These are phyloP conservation scores for Moxostoma hubbsi DNA, from an alignment of 2,797 vertebrate species.

Conservation along the genomic window DNA sequence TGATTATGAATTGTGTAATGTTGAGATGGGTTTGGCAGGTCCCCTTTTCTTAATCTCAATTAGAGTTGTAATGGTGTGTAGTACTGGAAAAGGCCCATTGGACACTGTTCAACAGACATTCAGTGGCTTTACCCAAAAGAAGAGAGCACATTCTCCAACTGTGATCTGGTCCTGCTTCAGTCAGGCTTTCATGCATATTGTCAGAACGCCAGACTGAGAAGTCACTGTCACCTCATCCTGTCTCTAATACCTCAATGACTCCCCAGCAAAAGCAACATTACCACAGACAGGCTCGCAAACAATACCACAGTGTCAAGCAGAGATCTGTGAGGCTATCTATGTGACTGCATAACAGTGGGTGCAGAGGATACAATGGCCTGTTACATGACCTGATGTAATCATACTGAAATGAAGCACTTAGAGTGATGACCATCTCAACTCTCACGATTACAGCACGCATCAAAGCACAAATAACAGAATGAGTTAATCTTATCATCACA, in stretches of 20 bases:
- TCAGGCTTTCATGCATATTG: not conserved
- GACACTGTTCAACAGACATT: not conserved
- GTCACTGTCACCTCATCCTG: constrained; percentile 25
- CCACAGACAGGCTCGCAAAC: constrained; percentile 34
- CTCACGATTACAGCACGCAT: constrained; percentile 18
- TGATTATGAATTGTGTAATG: constrained; percentile 18
- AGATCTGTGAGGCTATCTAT: not conserved
- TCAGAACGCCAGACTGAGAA: constrained; percentile 8
- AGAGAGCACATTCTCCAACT: too few species aligned
- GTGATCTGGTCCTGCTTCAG: constrained; percentile 13
- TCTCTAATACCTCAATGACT: constrained; percentile 13
- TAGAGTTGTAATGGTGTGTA: too few species aligned
- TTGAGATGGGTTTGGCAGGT: too few species aligned
- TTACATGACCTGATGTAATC: constrained; percentile 55
- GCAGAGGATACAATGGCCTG: constrained; percentile 33
- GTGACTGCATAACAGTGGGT: constrained; percentile 31
- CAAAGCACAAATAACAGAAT: constrained; percentile 23
- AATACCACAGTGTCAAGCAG: constrained; percentile 42
- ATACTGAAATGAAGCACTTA: constrained; percentile 47
- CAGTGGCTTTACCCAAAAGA: too few species aligned
- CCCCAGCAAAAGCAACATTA: constrained; percentile 35
- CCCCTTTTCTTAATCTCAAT: too few species aligned
- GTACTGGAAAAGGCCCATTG: too few species aligned
- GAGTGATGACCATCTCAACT: constrained; percentile 23
- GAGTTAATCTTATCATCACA: constrained; percentile 26